phyloP scores from a whole-genome alignment of 2,113 vertebrate genomes.

The human (Homo sapiens) region GRCh38 chr1:47196501-47197000 shows the following conservation, averaged over 20 bases:
- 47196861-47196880: background rate
- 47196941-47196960: background rate
- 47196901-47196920: background rate
- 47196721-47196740: slow-evolving; percentile 55
- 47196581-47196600: background rate
- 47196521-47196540: background rate
- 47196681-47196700: background rate
- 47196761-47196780: slow-evolving; percentile 33
- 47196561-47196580: background rate
- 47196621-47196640: background rate
- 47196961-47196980: background rate
- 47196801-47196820: background rate
- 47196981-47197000: background rate
- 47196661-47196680: background rate
- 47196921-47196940: background rate
- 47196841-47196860: background rate
- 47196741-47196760: slow-evolving; percentile 35
- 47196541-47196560: background rate
- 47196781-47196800: slow-evolving; percentile 38
- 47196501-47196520: background rate
- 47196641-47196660: background rate
- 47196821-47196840: slow-evolving; percentile 34
- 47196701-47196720: slow-evolving; percentile 49
- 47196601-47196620: background rate
- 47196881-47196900: background rate